phyloP scores from a whole-genome alignment of 2,113 vertebrate species.

The Tragelaphus buxtoni region DNA sequence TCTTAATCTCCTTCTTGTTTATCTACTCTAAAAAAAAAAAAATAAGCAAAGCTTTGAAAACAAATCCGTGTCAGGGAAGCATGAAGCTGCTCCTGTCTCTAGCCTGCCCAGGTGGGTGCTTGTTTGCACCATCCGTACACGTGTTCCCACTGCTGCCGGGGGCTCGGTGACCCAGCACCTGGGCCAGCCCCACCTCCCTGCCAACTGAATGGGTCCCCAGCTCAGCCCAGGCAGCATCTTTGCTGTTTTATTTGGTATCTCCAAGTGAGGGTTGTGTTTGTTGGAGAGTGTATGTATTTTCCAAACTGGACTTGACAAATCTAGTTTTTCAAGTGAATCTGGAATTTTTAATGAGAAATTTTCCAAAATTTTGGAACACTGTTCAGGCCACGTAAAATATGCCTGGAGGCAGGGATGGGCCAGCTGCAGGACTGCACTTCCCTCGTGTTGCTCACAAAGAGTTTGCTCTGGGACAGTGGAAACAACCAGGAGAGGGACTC shows the following conservation, averaged over 20 bases:
- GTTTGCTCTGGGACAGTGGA: not conserved
- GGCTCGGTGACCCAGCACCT: not conserved
- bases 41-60: not conserved
- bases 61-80: not conserved
- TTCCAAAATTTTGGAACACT: not conserved
- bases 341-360: not conserved
- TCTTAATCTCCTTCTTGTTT: not conserved
- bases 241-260: not conserved
- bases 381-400: not conserved
- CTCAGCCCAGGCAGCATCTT: not conserved
- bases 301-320: not conserved
- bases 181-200: not conserved
- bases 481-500: not conserved
- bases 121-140: fast-evolving
- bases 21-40: not conserved
- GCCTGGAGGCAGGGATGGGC: not conserved
- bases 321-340: not conserved
- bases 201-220: not conserved
- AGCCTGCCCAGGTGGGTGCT: not conserved
- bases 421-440: not conserved
- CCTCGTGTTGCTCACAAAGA: fast-evolving
- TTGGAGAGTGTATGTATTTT: not conserved
- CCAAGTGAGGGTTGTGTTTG: not conserved
- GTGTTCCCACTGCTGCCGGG: fast-evolving
- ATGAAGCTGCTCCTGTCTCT: not conserved